Conservation (phyloP, 2,797 vertebrate genomes). For the Liasis olivaceus region DNA sequence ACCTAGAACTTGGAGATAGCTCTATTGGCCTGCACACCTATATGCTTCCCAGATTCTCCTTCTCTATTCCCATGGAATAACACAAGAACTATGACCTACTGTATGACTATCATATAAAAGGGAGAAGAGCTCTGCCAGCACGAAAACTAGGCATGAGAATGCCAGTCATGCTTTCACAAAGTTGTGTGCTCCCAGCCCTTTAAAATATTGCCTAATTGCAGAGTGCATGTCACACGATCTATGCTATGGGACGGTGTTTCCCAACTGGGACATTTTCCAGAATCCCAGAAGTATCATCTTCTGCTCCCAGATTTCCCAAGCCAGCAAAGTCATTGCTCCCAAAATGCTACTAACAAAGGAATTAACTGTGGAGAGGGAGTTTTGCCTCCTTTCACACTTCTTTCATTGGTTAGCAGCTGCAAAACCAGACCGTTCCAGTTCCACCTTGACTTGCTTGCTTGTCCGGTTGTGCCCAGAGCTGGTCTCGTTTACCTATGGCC, state of each 20-base stretch:
- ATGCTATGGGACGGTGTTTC: not conserved
- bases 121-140: not conserved
- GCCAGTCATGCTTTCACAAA: not conserved
- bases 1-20: not conserved
- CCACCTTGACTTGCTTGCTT: not conserved
- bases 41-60: not conserved
- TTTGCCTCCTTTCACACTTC: not conserved
- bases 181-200: not conserved
- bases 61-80: not conserved
- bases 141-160: not conserved
- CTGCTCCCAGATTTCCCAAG: not conserved
- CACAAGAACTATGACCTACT: not conserved
- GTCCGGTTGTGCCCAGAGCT: not conserved
- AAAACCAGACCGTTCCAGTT: not conserved
- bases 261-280: not conserved
- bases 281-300: not conserved
- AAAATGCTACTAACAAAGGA: not conserved
- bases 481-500: not conserved
- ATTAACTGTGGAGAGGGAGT: not conserved
- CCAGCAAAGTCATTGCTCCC: not conserved
- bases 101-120: not conserved
- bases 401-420: not conserved
- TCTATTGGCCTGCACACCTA: not conserved
- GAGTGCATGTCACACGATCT: not conserved
- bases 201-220: not conserved